Evolutionary conservation across 2,888 invertebrate genomes (phyloP), one percentile per base, ranked within the genome.

Genomic region (Geophilus truncorum): DNA sequence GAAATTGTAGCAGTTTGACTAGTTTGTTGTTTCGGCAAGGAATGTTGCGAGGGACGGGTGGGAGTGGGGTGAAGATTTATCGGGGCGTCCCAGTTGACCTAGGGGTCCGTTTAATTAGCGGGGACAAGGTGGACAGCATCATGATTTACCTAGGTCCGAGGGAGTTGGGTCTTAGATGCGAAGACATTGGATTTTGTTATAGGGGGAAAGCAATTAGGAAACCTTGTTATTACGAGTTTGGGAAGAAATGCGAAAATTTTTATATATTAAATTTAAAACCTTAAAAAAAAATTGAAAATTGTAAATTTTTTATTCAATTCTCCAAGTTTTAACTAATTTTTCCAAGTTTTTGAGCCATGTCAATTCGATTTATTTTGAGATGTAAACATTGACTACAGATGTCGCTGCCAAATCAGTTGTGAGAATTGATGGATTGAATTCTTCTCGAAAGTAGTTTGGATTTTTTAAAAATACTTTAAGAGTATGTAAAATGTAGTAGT

Each of bases 71-170:
- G 25, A 70, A 70, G 70, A 70, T 70, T 70, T 70, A 70, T 70
- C 70, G 70, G 21, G 45, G 70, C 28, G 25, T 70, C 70, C 28
- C 70, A 70, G 70, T 70, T 70, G 70, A 70, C 70, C 70, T 28
- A 25, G 70, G 70, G 70, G 70, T 70, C 15, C 28, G 25, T 70
- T 70, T 70, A 70, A 70, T 70, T 70, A 70, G 70, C 70, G 28
- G 70, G 70, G 70, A 70, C 70, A 70, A 70, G 70, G 70, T 70
- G 70, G 70, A 70, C 70, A 70, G 70, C 70, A 70, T 70, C 70
- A 70, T 70, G 70, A 70, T 70, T 70, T 70, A 70, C 70, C 70
- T 70, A 70, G 25, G 70, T 70, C 28, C 28, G 70, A 70, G 10
- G 70, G 70, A 28, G 28, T 28, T 70, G 9, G 25, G 70, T 70